Base-by-base conservation (phyloP, 53 echinoderm and acorn worm genomes). In the Arbacia lixula region DNA sequence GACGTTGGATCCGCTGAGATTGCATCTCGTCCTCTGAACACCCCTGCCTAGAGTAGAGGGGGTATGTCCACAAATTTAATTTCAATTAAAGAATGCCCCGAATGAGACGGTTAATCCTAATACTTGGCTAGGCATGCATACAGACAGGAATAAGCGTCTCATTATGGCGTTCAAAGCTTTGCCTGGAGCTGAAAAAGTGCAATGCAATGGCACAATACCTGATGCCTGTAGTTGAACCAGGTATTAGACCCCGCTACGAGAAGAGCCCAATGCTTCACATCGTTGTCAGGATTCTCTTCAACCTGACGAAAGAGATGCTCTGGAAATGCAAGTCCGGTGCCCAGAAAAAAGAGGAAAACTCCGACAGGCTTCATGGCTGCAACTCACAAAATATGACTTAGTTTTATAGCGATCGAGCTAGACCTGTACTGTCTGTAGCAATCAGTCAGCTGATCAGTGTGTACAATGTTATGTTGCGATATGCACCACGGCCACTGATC, bases 141-240 rank as follows among this genome's bases (percentile, higher is more conserved):
- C n/a, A n/a, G n/a, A n/a, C n/a, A n/a, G n/a, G n/a, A n/a, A n/a
- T n/a, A n/a, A n/a, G n/a, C n/a, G n/a, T n/a, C n/a, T n/a, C 14
- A 46, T 10, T 46, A 10, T 46, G 14, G 14, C 46, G 8, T 14
- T 46, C 8, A 46, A 8, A 10, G 8, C 8, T 10, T 10, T 10
- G 8, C 46, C 14, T 46, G 46, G 8, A 46, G 14, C 14, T 46
- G 49, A 10, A 46, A 46, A 46, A 46, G 14, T 21, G n/a, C 19
- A 58, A 58, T 12, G 22, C 14, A 12, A 58, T 6, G 30, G 8
- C 30, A 32, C 25, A 9, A 19, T 84, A 90, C 93, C 93, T 93
- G 93, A 87, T 93, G 93, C 53, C 93, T 60, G 74, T 93, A 93
- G 53, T 93, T 93, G 63, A 62, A 72, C 90, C 90, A 93, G 28